A percentile compares a stretch with the other conserved stretches of the same genome.
These are phyloP conservation scores for Clivina fossor DNA, from an alignment of 2,888 invertebrate genomes.

Conservation along the genomic window DNA sequence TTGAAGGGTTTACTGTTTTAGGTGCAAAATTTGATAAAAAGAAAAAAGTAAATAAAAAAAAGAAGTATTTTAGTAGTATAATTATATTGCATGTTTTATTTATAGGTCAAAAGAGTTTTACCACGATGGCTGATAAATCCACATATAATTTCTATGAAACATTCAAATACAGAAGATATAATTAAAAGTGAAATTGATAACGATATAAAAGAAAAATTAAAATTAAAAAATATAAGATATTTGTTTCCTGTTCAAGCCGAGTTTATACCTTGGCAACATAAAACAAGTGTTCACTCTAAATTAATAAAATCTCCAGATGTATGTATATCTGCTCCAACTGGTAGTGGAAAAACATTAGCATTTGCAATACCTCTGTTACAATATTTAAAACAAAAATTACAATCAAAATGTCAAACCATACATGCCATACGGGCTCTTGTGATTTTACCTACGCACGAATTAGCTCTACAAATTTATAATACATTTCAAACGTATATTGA, in stretches of 20 bases:
- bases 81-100: background rate
- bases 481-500: conserved; percentile 74
- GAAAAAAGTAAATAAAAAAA: conserved; percentile 56
- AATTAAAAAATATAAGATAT: conserved; percentile 69
- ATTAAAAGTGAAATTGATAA: conserved; percentile 66
- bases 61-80: too few species aligned
- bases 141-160: conserved; percentile 71
- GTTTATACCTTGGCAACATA: conserved; percentile 75
- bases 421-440: conserved; percentile 73
- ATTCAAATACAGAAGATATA: conserved; percentile 59
- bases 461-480: conserved; percentile 85
- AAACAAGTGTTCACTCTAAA: conserved; percentile 61
- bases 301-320: conserved; percentile 80
- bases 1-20: conserved; percentile 66
- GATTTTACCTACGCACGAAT: conserved; percentile 90
- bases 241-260: conserved; percentile 85
- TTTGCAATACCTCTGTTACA: conserved; percentile 92
- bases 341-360: conserved; percentile 95
- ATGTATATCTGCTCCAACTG: conserved; percentile 96
- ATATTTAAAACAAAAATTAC: conserved; percentile 49
- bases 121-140: conserved; percentile 89
- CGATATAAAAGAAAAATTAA: conserved; percentile 63
- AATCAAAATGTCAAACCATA: conserved; percentile 39
- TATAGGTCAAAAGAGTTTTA: conserved; percentile 73
- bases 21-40: conserved; percentile 64